These are phyloP conservation scores for Pomatostomus ruficeps DNA, from an alignment of 2,113 vertebrate species.

Conservation along the genomic window DNA sequence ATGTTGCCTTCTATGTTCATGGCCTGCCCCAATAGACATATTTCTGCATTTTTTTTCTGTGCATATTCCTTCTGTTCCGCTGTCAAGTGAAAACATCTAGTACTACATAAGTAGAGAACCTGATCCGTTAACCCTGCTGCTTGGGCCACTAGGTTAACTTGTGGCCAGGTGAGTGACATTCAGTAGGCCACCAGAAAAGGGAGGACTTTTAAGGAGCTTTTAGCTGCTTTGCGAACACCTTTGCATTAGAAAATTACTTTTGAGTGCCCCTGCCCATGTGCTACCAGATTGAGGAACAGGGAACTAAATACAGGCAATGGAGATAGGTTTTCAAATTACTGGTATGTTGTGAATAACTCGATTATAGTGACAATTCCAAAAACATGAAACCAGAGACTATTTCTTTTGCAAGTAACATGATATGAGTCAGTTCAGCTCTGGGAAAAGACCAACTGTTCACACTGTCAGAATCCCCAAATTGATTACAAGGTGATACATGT, in stretches of 20 bases:
- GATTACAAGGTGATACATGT: constrained; percentile 51
- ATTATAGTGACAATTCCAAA: constrained; percentile 10
- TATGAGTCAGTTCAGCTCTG: constrained; percentile 36
- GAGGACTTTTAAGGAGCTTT: not conserved
- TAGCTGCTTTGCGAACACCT: not conserved
- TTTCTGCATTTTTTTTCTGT: not conserved
- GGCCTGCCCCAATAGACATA: not conserved
- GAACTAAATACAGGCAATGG: not conserved
- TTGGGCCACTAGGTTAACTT: not conserved
- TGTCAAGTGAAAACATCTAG: not conserved
- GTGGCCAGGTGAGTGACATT: not conserved
- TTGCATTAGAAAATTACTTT: not conserved
- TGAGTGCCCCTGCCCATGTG: not conserved
- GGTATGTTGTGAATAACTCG: constrained; percentile 15
- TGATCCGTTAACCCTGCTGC: not conserved
- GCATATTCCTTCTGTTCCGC: not conserved
- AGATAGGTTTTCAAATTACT: not conserved
- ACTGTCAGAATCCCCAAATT: constrained; percentile 43
- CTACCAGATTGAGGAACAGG: not conserved
- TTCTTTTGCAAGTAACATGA: constrained; percentile 9
- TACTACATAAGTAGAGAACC: not conserved
- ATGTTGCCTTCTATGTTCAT: not conserved
- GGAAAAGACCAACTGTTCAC: constrained; percentile 54
- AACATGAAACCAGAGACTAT: constrained; percentile 5
- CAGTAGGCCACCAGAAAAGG: not conserved